Base-by-base conservation (phyloP, 2,113 vertebrate genomes). In the Aramus guarauna region DNA sequence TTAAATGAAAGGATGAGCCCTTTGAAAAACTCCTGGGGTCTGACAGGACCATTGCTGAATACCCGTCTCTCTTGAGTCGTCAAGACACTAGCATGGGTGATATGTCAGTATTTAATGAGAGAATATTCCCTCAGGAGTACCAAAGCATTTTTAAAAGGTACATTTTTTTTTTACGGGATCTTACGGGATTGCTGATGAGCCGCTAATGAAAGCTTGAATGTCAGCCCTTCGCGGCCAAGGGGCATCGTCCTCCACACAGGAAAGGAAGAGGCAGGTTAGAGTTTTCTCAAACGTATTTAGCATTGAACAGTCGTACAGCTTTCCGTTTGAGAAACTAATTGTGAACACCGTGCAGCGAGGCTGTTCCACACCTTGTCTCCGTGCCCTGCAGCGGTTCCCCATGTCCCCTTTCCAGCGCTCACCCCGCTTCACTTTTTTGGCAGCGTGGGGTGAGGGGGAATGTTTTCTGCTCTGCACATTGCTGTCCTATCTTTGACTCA, bases 371-470 rank as follows among this genome's bases (percentile, higher is more conserved):
- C 16, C 62, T 56, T 16, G 9, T 23, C 11, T 52, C 37, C 4
- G 1, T 1, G 6, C 20, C 36, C 58, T 12, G 16, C 7, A 12
- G 34, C 4, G 5, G 19, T 24, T 77, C 39, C 50, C 11, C 0
- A 4, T 6, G 12, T 32, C 20, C 68, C 36, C 11, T 43, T 19
- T 3, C 32, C 88, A 30, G 41, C 0, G 3, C 19, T 60, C 32
- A 5, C 23, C 10, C 11, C 22, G 67, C 39, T 56, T 17, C 1
- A 0, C 5, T 30, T 20, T 3, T 6, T 43, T 8, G 39, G 64
- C 29, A 30, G 18, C 29, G 48, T 3, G 13, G 0, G 20, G 26
- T 5, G 5, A 36, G 9, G 26, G 39, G 39, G 29, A 5, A 23
- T 6, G 17, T 58, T 69, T 52, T 21, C 24, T 52, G 30, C 63